Evolutionary conservation across 2,113 vertebrate genomes (phyloP).

Genomic region (Indicator indicator): DNA sequence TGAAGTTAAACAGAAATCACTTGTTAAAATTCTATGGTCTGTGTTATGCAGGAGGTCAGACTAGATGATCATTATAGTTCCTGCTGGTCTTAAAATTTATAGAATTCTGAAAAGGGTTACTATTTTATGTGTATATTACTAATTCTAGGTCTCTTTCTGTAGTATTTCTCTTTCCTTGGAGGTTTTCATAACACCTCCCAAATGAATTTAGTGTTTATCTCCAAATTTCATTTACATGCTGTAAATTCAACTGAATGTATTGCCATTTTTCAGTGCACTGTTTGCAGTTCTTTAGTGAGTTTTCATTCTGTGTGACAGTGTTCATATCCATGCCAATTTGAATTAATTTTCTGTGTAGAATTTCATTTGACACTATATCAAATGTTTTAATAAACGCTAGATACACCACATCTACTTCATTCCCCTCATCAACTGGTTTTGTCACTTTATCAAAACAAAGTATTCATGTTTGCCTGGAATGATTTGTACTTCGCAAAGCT

Average conservation of each 20-base stretch:
- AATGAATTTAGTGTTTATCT: constrained; percentile 52
- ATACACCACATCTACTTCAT: background rate
- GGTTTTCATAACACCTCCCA: constrained; percentile 51
- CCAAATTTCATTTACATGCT: constrained; percentile 30
- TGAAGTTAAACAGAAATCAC: background rate
- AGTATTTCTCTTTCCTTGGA: constrained; percentile 1
- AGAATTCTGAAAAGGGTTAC: background rate
- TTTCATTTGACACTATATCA: constrained; percentile 49
- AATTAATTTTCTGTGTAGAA: constrained; percentile 48
- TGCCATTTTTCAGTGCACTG: constrained; percentile 22
- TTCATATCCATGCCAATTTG: constrained; percentile 49
- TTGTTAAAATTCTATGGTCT: constrained; percentile 41
- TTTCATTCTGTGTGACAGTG: constrained; percentile 52
- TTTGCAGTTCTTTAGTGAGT: constrained; percentile 50
- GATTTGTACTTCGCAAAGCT: constrained; percentile 10
- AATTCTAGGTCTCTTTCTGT: background rate
- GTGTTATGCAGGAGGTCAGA: constrained; percentile 7
- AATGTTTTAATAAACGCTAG: constrained; percentile 34
- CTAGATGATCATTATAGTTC: background rate
- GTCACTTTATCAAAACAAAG: constrained; percentile 17
- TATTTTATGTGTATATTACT: constrained; percentile 42
- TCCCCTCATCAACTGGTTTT: constrained; percentile 4
- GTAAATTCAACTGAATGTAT: constrained; percentile 36
- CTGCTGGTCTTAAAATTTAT: constrained; percentile 38
- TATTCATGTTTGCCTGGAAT: constrained; percentile 26